These are phyloP conservation scores for Stictocephala bisonia DNA, from an alignment of 2,888 invertebrate genomes.

Conservation along the genomic window DNA sequence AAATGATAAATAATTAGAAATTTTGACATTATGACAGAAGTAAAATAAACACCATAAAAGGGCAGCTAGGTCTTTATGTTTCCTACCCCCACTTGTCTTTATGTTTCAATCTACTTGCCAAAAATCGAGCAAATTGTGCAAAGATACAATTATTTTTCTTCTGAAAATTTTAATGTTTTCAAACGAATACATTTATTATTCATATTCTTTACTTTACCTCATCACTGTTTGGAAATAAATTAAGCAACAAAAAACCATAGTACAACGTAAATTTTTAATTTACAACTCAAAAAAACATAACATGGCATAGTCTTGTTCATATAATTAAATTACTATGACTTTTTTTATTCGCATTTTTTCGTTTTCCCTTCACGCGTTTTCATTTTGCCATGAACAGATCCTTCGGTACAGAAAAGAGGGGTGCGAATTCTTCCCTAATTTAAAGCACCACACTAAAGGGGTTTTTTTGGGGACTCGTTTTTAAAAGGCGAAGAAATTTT, in stretches of 20 bases:
- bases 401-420: conserved; percentile 31
- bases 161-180: too few species aligned
- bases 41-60: too few species aligned
- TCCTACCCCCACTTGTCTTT: too few species aligned
- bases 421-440: conserved; percentile 33
- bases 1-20: background rate
- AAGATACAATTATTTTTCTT: too few species aligned
- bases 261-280: conserved; percentile 26
- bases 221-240: conserved; percentile 19
- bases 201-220: background rate
- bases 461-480: background rate
- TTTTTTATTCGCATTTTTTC: conserved; percentile 18
- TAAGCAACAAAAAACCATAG: conserved; percentile 35
- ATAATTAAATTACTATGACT: conserved; percentile 27
- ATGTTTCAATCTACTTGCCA: too few species aligned
- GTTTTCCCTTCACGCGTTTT: conserved; percentile 19
- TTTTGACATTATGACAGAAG: too few species aligned
- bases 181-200: background rate
- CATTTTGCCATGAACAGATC: conserved; percentile 32
- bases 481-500: too few species aligned
- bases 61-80: too few species aligned
- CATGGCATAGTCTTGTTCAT: conserved; percentile 32
- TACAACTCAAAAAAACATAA: conserved; percentile 23
- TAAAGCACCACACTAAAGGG: conserved; percentile 14
- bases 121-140: too few species aligned